phyloP scores from a whole-genome alignment of 2,113 vertebrate species.

The Porphyrio hochstetteri region DNA sequence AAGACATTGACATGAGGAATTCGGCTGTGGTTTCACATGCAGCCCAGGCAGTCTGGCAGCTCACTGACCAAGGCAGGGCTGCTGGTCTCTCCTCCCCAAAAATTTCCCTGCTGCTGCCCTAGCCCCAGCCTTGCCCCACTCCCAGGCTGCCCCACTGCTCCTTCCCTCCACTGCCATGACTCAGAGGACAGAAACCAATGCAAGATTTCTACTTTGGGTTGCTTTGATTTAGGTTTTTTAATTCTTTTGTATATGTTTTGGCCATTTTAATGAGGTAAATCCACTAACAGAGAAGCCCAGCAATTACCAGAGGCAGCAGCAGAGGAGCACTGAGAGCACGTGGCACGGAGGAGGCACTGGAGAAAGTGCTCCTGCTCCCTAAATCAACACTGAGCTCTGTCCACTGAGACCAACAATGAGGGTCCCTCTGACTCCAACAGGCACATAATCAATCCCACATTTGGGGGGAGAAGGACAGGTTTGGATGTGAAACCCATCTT shows the following conservation, averaged over 20 bases:
- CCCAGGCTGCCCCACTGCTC: not conserved
- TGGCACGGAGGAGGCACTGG: not conserved
- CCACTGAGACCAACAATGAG: not conserved
- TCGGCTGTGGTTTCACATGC: not conserved
- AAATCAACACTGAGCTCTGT: rapidly evolving
- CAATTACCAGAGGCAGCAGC: not conserved
- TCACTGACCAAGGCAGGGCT: not conserved
- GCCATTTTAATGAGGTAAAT: not conserved
- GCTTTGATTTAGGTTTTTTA: not conserved
- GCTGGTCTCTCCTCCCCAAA: not conserved
- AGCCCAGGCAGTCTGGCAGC: not conserved
- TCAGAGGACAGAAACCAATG: not conserved
- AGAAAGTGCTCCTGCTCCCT: not conserved
- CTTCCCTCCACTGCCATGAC: not conserved
- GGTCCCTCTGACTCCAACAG: not conserved
- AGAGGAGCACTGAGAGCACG: not conserved
- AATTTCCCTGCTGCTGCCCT: not conserved
- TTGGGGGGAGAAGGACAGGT: not conserved
- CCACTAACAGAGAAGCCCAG: not conserved
- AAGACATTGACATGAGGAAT: conserved; percentile 44
- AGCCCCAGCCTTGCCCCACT: not conserved
- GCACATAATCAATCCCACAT: not conserved
- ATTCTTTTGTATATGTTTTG: not conserved
- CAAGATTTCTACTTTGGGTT: not conserved
- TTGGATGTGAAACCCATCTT: not conserved